phyloP scores from a whole-genome alignment of 2,888 invertebrate species.

The Drosophila peninsularis region DNA sequence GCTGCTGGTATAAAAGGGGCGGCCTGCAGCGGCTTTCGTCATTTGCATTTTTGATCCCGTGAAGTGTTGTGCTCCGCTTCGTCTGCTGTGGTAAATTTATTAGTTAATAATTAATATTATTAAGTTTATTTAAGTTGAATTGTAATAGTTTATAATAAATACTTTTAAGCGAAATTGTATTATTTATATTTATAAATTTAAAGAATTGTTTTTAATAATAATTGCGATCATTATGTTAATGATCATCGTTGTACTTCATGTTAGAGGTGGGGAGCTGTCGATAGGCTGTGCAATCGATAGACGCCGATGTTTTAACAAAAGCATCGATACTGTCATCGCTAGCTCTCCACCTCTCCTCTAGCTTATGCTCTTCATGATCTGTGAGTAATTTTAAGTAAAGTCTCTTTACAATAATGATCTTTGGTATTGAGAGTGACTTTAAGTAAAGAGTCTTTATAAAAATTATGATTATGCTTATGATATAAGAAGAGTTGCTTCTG shows the following conservation, averaged over 20 bases:
- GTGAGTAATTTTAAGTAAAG: too few relatives aligned
- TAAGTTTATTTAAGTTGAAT: neutral
- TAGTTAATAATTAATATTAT: neutral
- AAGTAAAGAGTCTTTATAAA: too few relatives aligned
- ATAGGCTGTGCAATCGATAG: too few relatives aligned
- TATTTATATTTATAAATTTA: neutral
- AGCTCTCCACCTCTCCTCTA: too few relatives aligned
- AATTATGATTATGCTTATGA: too few relatives aligned
- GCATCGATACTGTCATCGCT: too few relatives aligned
- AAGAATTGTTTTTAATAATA: neutral
- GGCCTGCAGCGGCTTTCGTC: neutral
- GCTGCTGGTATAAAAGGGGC: neutral
- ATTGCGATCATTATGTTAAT: neutral
- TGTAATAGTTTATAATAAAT: neutral
- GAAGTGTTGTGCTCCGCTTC: neutral
- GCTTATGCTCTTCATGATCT: too few relatives aligned
- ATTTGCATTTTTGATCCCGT: neutral
- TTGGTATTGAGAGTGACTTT: too few relatives aligned
- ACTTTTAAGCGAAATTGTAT: neutral
- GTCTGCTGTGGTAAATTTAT: neutral
- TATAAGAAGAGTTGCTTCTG: neutral
- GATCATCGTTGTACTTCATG: neutral
- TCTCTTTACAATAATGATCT: too few relatives aligned
- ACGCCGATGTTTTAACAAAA: too few relatives aligned
- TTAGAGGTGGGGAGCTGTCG: too few relatives aligned